A percentile compares a stretch with the other conserved stretches of the same genome.
Conservation (phyloP, 2,797 vertebrate genomes). For the Pseudomugil tenellus region DNA sequence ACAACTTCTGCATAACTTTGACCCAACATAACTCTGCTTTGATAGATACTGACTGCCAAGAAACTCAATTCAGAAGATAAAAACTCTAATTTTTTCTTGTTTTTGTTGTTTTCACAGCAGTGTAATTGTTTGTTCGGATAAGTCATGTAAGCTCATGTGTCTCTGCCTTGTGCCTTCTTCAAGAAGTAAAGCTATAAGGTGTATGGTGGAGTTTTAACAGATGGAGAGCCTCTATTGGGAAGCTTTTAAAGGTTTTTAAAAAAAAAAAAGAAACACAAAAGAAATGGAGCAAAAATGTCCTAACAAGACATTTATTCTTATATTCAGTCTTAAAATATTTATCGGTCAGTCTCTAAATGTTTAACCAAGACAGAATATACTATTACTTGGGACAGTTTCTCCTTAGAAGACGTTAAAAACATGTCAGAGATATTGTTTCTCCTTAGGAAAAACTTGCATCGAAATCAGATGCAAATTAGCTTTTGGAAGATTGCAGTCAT, state of each 20-base stretch:
- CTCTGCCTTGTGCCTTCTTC: constrained; percentile 41
- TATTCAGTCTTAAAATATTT: constrained; percentile 33
- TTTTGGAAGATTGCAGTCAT: constrained; percentile 32
- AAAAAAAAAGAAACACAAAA: background rate
- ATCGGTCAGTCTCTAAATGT: constrained; percentile 17
- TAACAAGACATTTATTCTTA: constrained; percentile 43
- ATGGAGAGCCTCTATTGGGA: constrained; percentile 56
- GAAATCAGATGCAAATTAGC: constrained; percentile 25
- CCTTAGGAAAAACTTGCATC: constrained; percentile 34
- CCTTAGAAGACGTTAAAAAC: constrained; percentile 31
- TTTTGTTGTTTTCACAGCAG: constrained; percentile 7
- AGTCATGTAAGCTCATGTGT: constrained; percentile 28
- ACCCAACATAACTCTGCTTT: constrained; percentile 41
- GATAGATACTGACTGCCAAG: constrained; percentile 56
- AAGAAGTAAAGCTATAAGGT: constrained; percentile 47
- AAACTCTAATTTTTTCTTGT: constrained; percentile 18
- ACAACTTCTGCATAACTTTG: constrained; percentile 44
- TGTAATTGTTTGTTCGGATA: constrained; percentile 42
- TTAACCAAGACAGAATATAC: constrained; percentile 38
- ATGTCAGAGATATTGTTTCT: constrained; percentile 22
- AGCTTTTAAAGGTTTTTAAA: constrained; percentile 17
- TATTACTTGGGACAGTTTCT: constrained; percentile 7
- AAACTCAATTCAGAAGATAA: constrained; percentile 48
- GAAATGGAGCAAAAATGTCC: constrained; percentile 20
- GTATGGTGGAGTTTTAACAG: constrained; percentile 61